These are phyloP conservation scores for Muntiacus muntjak DNA, from an alignment of 2,113 vertebrate genomes.

Conservation along the genomic window DNA sequence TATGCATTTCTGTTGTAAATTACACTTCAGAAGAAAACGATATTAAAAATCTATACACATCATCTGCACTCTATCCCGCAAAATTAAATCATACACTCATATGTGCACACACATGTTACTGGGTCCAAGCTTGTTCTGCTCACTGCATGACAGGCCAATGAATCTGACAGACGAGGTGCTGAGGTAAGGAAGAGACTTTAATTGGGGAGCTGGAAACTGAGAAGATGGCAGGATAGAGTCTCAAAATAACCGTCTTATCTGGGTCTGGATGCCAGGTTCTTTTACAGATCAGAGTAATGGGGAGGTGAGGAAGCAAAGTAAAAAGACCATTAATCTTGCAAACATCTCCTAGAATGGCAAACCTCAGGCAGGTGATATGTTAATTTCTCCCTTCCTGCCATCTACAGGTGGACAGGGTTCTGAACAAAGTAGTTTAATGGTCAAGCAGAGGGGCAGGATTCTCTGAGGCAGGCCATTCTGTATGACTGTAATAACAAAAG, in stretches of 20 bases:
- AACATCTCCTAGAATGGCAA: background rate
- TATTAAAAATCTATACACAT: background rate
- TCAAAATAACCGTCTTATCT: background rate
- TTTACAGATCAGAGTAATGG: background rate
- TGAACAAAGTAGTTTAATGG: background rate
- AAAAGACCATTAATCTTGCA: background rate
- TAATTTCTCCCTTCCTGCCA: background rate
- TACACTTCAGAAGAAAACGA: background rate
- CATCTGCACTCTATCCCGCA: background rate
- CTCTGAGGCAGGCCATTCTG: background rate
- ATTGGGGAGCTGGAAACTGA: background rate
- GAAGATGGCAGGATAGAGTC: background rate
- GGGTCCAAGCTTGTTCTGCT: background rate
- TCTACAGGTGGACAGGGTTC: background rate
- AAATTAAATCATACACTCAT: background rate
- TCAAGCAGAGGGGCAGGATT: background rate
- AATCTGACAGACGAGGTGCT: background rate
- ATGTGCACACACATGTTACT: background rate
- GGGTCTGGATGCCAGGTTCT: background rate
- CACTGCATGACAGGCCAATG: rapidly evolving
- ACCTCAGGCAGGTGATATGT: background rate
- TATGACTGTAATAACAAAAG: background rate
- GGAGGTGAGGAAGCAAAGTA: background rate
- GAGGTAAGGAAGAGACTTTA: background rate
- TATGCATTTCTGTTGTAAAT: background rate